Evolutionary conservation across 2,797 vertebrate genomes (phyloP).

Genomic region (Protosalanx chinensis): DNA sequence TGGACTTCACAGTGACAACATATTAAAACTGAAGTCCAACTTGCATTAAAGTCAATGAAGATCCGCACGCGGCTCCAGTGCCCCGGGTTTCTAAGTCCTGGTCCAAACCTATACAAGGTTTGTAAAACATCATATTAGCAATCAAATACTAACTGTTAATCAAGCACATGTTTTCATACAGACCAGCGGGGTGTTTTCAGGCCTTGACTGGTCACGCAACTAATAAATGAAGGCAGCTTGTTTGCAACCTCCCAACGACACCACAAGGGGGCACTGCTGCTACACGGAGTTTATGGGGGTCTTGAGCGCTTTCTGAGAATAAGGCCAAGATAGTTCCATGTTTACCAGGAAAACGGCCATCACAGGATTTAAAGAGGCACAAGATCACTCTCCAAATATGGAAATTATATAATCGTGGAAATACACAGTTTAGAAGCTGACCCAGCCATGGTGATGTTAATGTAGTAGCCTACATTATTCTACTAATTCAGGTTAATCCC

Average conservation of each 20-base stretch:
- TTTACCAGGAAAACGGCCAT: not conserved
- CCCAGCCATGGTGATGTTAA: too few relatives aligned
- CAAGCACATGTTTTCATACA: not conserved
- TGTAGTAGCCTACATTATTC: too few relatives aligned
- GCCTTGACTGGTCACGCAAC: not conserved
- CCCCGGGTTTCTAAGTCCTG: too few relatives aligned
- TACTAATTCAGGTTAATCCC: too few relatives aligned
- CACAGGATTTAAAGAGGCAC: not conserved
- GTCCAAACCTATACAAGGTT: too few relatives aligned
- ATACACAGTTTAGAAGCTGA: not conserved
- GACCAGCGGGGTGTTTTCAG: not conserved
- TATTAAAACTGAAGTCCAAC: too few relatives aligned
- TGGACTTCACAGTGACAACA: too few relatives aligned
- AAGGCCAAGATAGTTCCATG: not conserved
- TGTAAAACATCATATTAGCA: not conserved
- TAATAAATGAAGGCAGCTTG: too few relatives aligned
- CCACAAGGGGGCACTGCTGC: conserved; percentile 1
- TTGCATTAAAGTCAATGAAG: too few relatives aligned
- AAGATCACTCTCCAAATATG: not conserved
- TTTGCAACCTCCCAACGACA: not conserved
- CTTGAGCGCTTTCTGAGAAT: not conserved
- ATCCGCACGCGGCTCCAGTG: too few relatives aligned
- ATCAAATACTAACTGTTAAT: not conserved
- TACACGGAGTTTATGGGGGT: not conserved
- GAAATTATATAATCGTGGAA: not conserved